Evolutionary conservation across 2,113 vertebrate species (phyloP), one percentile per base, ranked within the genome.

Genomic region (Lepidiolamprologus cunningtoni): DNA sequence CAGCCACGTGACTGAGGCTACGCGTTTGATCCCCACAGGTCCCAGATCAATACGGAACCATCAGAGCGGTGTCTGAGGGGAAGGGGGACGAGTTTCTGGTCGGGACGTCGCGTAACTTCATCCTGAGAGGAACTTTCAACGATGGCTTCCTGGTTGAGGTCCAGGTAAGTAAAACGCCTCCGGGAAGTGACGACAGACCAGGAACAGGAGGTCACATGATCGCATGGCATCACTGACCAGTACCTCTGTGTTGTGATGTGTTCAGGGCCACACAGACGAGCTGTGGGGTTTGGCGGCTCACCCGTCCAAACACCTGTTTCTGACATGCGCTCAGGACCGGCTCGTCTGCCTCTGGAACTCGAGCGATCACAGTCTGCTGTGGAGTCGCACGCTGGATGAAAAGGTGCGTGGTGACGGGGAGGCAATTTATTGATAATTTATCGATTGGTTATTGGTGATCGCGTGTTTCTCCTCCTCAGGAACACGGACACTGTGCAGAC

Each of bases 401-500:
- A 83, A 68, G 2, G 11, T 8, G 9, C 2, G 6, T 4, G 9
- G 9, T 4, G 40, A 4, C 5, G 8, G 14, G 10, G 57, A 26
- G 33, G 5, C 19, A 9, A 19, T 50, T 33, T 50, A 35, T 17
- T 28, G 47, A 40, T 57, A 9, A n/a, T n/a, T 31, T 6, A 52
- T 19, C 13, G 3, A 9, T 82, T 12, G 13, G 10, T 4, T 17
- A 16, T 4, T 14, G 11, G 9, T 63, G 61, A 53, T 88, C 35
- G 73, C 76, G 10, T 40, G 31, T 80, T 9, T 76, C 16, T 52
- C 12, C 55, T 16, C 16, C 23, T 35, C 89, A 99, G 99, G 99
- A 99, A 89, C 98, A 98, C 1, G 98, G 98, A 80, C 99, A 99
- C 96, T 99, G 98, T 91, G 99, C 99, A 31, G 98, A 99, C 92